Evolutionary conservation across 2,888 invertebrate species (phyloP).

Genomic region (Tetanocera ferruginea): DNA sequence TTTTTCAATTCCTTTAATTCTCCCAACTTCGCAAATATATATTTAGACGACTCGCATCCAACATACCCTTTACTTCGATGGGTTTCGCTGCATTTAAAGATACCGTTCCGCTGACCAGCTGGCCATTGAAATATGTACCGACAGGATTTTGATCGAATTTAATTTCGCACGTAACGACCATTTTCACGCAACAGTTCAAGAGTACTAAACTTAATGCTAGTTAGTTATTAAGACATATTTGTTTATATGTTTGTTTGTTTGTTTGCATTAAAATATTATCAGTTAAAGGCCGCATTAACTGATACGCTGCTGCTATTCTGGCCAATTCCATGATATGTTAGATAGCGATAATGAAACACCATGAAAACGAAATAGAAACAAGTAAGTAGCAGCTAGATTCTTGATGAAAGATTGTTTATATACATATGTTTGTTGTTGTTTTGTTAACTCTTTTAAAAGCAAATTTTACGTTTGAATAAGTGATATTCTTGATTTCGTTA

Average conservation of each 20-base stretch:
- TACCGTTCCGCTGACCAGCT: slow-evolving; percentile 61
- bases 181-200: slow-evolving; percentile 47
- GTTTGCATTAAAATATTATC: neutral
- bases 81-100: slow-evolving; percentile 58
- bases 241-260: neutral
- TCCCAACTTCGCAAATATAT: neutral
- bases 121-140: slow-evolving; percentile 66
- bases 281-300: neutral
- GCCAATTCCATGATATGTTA: slow-evolving; percentile 9
- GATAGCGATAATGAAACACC: slow-evolving; percentile 38
- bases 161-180: slow-evolving; percentile 66
- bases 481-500: too few species aligned
- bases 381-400: neutral
- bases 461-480: too few species aligned
- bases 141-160: slow-evolving; percentile 64
- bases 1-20: neutral
- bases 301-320: neutral
- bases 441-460: too few species aligned
- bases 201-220: slow-evolving; percentile 1
- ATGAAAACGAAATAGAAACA: slow-evolving; percentile 39
- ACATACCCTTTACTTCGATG: slow-evolving; percentile 64
- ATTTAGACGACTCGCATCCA: neutral
- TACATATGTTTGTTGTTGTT: too few species aligned
- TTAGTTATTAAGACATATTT: neutral
- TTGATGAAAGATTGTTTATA: neutral